A percentile compares a stretch with the other conserved stretches of the same genome.
Evolutionary conservation across 1,140 invertebrate genomes (phyloP).

Genomic region (Leptinotarsa undecemlineata): DNA sequence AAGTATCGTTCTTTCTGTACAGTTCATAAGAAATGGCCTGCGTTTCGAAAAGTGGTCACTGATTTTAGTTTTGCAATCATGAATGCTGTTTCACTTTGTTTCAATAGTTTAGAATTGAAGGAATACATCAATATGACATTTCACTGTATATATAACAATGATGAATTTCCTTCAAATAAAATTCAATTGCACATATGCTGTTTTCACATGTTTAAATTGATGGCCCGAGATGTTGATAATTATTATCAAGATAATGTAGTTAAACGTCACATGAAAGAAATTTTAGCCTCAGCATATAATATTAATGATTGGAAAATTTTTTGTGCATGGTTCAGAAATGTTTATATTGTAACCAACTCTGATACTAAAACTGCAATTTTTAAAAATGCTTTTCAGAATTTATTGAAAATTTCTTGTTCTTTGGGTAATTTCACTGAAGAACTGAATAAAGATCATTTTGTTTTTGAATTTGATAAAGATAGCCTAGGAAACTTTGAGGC

Average conservation of each 20-base stretch:
- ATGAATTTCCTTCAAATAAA: slow-evolving; percentile 7
- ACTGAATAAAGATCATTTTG: not conserved
- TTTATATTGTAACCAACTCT: slow-evolving; percentile 1
- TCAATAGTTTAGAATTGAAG: not conserved
- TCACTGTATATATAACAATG: not conserved
- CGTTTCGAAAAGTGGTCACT: not conserved
- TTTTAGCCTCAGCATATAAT: slow-evolving; percentile 14
- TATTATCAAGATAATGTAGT: slow-evolving; percentile 4
- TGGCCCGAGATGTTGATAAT: slow-evolving; percentile 10
- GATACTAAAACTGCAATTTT: not conserved
- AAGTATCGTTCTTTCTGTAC: not conserved
- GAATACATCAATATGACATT: slow-evolving; percentile 11
- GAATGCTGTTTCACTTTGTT: not conserved
- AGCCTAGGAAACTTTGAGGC: not conserved
- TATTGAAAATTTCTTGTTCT: not conserved
- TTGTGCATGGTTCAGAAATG: not conserved
- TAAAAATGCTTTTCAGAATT: not conserved
- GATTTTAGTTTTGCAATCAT: slow-evolving; percentile 18
- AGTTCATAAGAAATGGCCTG: not conserved
- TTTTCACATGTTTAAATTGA: slow-evolving; percentile 18
- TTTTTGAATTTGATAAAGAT: not conserved
- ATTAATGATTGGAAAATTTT: not conserved
- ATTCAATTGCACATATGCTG: slow-evolving; percentile 11
- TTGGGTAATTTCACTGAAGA: not conserved
- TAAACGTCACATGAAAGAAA: not conserved